phyloP scores from a whole-genome alignment of 2,113 vertebrate genomes.

The Ammodytes dubius region DNA sequence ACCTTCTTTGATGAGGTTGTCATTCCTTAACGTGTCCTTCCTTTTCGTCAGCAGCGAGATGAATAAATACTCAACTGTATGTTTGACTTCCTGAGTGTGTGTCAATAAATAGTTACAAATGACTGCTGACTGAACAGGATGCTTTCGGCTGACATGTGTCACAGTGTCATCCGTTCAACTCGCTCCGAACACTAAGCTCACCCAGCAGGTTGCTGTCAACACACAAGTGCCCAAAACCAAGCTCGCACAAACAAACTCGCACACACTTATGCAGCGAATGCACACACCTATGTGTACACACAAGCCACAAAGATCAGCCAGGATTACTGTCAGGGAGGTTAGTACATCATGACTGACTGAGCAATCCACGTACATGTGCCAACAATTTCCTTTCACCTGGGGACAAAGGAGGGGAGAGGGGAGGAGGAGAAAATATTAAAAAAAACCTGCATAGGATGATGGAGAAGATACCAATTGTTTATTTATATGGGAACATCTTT shows the following conservation, averaged over 20 bases:
- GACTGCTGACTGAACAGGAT: constrained; percentile 76
- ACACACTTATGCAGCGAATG: constrained; percentile 12
- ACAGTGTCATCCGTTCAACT: constrained; percentile 65
- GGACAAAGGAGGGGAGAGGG: constrained; percentile 57
- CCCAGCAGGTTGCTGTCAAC: constrained; percentile 81
- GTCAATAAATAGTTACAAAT: constrained; percentile 68
- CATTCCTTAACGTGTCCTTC: background rate
- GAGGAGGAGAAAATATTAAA: background rate
- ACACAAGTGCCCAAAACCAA: constrained; percentile 52
- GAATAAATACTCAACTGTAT: constrained; percentile 34
- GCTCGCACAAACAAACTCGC: constrained; percentile 42
- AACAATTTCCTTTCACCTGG: constrained; percentile 80
- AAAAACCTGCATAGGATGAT: constrained; percentile 51
- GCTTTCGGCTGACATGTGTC: constrained; percentile 77
- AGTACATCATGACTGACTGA: constrained; percentile 74
- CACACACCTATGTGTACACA: constrained; percentile 33
- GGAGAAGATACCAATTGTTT: constrained; percentile 76
- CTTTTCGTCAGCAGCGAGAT: constrained; percentile 5
- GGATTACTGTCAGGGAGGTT: constrained; percentile 83
- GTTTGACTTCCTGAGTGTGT: constrained; percentile 58
- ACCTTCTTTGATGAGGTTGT: background rate
- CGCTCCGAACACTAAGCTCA: constrained; percentile 64
- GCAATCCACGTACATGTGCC: constrained; percentile 67
- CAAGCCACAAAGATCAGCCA: constrained; percentile 60
- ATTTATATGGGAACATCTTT: constrained; percentile 70